Percentiles rank a stretch among this genome's conserved stretches.
phyloP scores from a whole-genome alignment of 2,113 vertebrate species.

The Tor tambroides region DNA sequence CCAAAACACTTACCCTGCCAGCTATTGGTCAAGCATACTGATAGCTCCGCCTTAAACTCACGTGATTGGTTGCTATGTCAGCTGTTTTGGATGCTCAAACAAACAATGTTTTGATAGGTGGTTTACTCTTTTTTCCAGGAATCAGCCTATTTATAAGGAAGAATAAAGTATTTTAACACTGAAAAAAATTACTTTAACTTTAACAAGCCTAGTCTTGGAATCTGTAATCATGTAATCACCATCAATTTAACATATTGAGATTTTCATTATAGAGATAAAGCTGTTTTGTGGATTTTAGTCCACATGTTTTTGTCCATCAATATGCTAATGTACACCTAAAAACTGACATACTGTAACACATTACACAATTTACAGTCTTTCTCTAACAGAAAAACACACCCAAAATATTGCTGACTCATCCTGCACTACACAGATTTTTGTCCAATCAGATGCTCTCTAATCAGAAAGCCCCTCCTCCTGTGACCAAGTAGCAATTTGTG shows the following conservation, averaged over 20 bases:
- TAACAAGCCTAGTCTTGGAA: not conserved
- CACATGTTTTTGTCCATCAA: not conserved
- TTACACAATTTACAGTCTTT: not conserved
- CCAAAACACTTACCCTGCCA: not conserved
- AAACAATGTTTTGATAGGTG: constrained; percentile 11
- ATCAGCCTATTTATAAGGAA: not conserved
- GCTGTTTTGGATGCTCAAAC: not conserved
- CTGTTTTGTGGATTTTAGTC: not conserved
- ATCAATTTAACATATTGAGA: constrained; percentile 1
- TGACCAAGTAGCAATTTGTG: too few species aligned
- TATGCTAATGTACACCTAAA: not conserved
- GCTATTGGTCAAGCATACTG: not conserved
- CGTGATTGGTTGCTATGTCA: not conserved
- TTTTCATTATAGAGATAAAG: not conserved
- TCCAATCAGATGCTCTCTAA: not conserved
- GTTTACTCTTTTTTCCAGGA: not conserved
- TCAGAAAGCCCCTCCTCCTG: not conserved
- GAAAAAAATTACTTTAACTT: not conserved
- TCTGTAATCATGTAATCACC: not conserved
- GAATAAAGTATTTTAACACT: not conserved
- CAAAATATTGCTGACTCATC: not conserved
- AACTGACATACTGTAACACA: not conserved
- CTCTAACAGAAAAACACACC: not conserved
- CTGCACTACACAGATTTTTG: not conserved
- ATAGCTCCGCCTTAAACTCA: not conserved